Evolutionary conservation across 37 sponge, comb jelly and placozoan genomes (phyloP), one percentile per base, ranked within the genome.

Genomic region (Agelas oroides): DNA sequence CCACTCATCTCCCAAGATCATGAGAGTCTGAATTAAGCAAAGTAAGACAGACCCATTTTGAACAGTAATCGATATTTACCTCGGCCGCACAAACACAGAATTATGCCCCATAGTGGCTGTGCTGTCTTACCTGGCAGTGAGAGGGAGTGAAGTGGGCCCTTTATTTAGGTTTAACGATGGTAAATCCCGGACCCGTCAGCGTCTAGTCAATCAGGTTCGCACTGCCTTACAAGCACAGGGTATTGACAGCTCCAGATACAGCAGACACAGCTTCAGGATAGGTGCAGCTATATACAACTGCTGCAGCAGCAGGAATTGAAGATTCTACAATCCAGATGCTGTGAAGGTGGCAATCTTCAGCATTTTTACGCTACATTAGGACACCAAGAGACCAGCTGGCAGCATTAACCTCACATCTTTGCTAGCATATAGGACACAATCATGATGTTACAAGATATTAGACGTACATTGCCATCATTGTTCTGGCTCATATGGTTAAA

Each of bases 1-100:
- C 63, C 74, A 24, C 35, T 11, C 53, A 23, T n/a, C 32, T 3
- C 75, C 84, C 31, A 30, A 74, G 14, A 74, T 31, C 32, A 31
- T 76, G 56, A 25, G 21, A 30, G 57, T 84, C 13, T 20, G 39
- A 13, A 65, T 84, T 34, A 84, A 84, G 37, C 75, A 54, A 37
- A 68, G 58, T 0, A 84, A 84, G 69, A 84, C 76, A 31, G 84
- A 83, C 84, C 82, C 82, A 33, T 80, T 80, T 31, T 5, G 82
- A 2, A 2, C 20, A 23, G 82, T 69, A 8, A 70, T 80, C 1
- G 54, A 40, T n/a, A 21, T 80, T 5, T 70, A 28, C 13, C 33
- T 80, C 34, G 70, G 82, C 5, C 40, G 70, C 23, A 80, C 82
- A 2, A 71, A 38, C n/a, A 15, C 82, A 8, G 53, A 18, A 6